Evolutionary conservation across 2,797 vertebrate species (phyloP), one percentile per base, ranked within the genome.

Genomic region (Mormyrus hasselquistii): DNA sequence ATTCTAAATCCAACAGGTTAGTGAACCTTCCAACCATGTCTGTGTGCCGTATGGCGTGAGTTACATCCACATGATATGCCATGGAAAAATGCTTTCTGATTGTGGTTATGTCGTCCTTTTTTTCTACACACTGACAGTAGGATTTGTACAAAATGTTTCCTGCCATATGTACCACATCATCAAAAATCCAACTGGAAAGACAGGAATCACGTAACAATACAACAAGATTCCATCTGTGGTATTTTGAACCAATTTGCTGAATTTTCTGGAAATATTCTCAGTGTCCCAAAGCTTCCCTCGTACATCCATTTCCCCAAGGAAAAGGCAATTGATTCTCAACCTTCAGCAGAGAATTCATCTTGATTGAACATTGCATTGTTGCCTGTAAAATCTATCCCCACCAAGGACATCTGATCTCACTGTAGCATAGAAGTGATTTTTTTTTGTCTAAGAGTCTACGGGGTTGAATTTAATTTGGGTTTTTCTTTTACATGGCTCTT

Each of bases 341-440:
- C 55, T 49, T 22, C 88, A 47, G 34, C 34, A 65, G 22, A 84
- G 88, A 62, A 84, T 79, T 44, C 8, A 22, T 55, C 53, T 57
- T 65, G 85, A 89, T 89, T 86, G 88, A 22, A 16, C 10, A 52
- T 9, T 22, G 82, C n/a, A 16, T 59, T 76, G 34, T 44, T 59
- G 88, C 76, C 50, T 53, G 59, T 76, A 12, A 22, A 89, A 55
- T 53, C 49, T 44, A 10, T 22, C 3, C 19, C 69, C 49, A 65
- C 88, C 50, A 44, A 52, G 83, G 88, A 87, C 88, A 86, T 25
- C n/a, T 90, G 83, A 79, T 73, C 88, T 91, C 90, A 53, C 12
- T 44, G 34, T 83, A 34, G 53, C 49, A 9, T 34, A 25, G 3
- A 89, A 52, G 41, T 38, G 53, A 25, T 87, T 57, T 69, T 55